Percentiles rank a stretch among this genome's conserved stretches.
phyloP scores from a whole-genome alignment of 2,888 invertebrate species.

The Alcis repandata region DNA sequence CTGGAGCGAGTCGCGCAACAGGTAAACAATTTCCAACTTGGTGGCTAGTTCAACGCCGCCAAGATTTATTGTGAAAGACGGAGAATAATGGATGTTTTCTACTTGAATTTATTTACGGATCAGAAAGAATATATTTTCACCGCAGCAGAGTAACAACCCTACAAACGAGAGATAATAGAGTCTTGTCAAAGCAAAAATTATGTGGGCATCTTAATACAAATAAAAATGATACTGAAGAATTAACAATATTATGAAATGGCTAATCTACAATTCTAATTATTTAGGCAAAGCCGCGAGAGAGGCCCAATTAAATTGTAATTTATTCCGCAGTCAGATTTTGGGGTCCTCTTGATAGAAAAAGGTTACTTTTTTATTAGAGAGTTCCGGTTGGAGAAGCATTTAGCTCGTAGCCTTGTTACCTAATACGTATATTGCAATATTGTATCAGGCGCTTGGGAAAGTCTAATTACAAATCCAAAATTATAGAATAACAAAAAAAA shows the following conservation, averaged over 20 bases:
- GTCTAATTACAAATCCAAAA: neutral
- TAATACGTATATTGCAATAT: neutral
- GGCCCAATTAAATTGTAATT: conserved; percentile 71
- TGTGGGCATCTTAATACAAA: conserved; percentile 14
- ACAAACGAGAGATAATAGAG: neutral
- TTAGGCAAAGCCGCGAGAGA: conserved; percentile 65
- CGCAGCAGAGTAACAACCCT: conserved; percentile 15
- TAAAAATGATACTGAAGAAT: conserved; percentile 29
- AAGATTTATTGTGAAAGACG: conserved; percentile 34
- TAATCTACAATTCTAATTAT: conserved; percentile 78
- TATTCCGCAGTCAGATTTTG: conserved; percentile 69
- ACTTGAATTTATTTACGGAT: conserved; percentile 25
- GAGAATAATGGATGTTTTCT: conserved; percentile 32
- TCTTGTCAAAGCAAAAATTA: conserved; percentile 1
- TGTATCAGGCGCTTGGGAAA: neutral
- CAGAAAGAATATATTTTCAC: neutral
- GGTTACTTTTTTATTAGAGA: conserved; percentile 21
- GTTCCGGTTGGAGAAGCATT: conserved; percentile 23
- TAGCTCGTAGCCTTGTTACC: conserved; percentile 1
- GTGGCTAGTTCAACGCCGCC: conserved; percentile 30
- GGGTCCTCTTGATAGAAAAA: conserved; percentile 45
- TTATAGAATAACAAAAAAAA: neutral
- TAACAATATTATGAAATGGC: conserved; percentile 63
- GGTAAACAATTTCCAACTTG: conserved; percentile 67
- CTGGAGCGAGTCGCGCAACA: conserved; percentile 76